Evolutionary conservation across 2,113 vertebrate species (phyloP).

Genomic region (Cisticola juncidis): DNA sequence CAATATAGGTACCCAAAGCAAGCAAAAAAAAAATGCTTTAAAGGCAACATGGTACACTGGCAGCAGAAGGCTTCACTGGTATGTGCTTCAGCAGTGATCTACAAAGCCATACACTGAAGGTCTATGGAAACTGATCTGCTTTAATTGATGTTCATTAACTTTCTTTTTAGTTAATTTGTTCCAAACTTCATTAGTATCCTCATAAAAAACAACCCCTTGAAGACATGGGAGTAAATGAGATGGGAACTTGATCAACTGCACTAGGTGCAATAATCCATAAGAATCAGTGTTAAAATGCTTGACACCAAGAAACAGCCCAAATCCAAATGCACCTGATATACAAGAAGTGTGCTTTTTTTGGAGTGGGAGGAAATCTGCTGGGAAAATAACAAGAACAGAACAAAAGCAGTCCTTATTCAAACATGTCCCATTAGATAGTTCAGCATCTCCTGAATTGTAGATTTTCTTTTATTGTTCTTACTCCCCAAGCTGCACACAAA

Average conservation of each 20-base stretch:
- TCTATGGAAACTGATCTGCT: background rate
- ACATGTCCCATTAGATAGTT: background rate
- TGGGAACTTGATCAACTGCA: background rate
- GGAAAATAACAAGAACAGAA: background rate
- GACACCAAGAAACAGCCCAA: background rate
- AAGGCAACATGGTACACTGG: background rate
- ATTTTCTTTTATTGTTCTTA: background rate
- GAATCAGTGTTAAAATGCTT: background rate
- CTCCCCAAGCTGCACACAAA: background rate
- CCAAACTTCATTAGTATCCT: conserved; percentile 2
- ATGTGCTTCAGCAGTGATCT: background rate
- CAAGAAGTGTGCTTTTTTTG: background rate
- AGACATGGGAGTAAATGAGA: background rate
- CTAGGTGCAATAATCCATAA: background rate
- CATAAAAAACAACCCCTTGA: background rate
- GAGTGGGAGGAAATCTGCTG: background rate
- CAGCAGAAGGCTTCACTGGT: background rate
- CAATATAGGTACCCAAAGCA: background rate
- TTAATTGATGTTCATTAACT: conserved; percentile 25
- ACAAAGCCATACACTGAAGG: background rate
- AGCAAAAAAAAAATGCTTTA: background rate
- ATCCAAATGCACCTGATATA: conserved; percentile 17
- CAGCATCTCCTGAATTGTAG: background rate
- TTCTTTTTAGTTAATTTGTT: background rate
- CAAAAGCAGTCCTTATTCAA: background rate